Percentiles rank a stretch among this genome's conserved stretches.
phyloP scores from a whole-genome alignment of 2,797 vertebrate genomes.

The Triplophysa bombifrons region DNA sequence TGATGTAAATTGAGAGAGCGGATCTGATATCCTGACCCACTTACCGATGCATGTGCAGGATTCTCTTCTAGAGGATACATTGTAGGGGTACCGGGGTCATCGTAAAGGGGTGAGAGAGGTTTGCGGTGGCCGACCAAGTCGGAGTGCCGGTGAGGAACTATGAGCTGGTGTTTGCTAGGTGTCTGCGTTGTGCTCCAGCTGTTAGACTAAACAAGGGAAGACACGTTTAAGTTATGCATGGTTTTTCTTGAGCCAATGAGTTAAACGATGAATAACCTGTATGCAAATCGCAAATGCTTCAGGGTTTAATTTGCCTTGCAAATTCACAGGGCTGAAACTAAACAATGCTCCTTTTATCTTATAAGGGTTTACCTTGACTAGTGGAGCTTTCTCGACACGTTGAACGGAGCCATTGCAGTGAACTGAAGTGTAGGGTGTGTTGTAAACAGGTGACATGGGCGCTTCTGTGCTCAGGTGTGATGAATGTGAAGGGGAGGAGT shows the following conservation, averaged over 20 bases:
- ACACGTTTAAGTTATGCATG: background rate
- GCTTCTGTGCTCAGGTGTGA: slow-evolving; percentile 65
- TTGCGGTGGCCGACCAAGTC: slow-evolving; percentile 74
- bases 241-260: background rate
- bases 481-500: slow-evolving; percentile 72
- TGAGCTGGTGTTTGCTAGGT: slow-evolving; percentile 67
- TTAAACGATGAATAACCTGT: background rate
- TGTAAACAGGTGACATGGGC: slow-evolving; percentile 76
- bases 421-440: slow-evolving; percentile 74
- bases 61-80: slow-evolving; percentile 70
- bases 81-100: slow-evolving; percentile 82
- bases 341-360: background rate
- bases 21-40: slow-evolving; percentile 74
- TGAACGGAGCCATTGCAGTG: slow-evolving; percentile 53
- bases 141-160: slow-evolving; percentile 73
- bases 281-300: background rate
- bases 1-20: slow-evolving; percentile 69
- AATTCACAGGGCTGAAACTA: background rate
- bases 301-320: background rate
- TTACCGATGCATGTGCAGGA: slow-evolving; percentile 69
- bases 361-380: slow-evolving; percentile 76
- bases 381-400: slow-evolving; percentile 73
- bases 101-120: slow-evolving; percentile 81
- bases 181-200: slow-evolving; percentile 79
- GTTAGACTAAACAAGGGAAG: slow-evolving; percentile 74